phyloP scores from a whole-genome alignment of 2,888 invertebrate genomes.

The Sycophila texana region DNA sequence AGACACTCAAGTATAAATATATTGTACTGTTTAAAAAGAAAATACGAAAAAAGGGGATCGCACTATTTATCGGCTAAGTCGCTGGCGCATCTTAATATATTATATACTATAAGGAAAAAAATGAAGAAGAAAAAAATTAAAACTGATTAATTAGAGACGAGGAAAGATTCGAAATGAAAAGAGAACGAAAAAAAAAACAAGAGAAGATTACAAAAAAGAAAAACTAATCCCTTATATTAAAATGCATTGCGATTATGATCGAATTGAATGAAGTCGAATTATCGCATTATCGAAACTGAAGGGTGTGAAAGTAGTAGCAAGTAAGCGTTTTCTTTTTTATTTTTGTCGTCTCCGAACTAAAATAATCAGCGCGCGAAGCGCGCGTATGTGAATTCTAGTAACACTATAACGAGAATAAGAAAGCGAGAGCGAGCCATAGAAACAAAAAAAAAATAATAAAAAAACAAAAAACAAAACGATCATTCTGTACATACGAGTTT shows the following conservation, averaged over 20 bases:
- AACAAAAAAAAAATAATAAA: slow-evolving; percentile 52
- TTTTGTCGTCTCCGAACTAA: no score
- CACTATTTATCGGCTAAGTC: slow-evolving; percentile 49
- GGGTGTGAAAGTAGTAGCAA: no score
- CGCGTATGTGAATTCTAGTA: no score
- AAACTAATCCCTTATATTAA: no score
- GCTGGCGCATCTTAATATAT: slow-evolving; percentile 51
- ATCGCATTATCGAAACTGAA: no score
- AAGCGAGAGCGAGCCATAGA: slow-evolving; percentile 54
- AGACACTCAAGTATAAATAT: slow-evolving; percentile 42
- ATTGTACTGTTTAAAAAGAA: slow-evolving; percentile 45
- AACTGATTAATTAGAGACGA: slow-evolving; percentile 42
- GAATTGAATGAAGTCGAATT: no score
- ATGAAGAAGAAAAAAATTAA: slow-evolving; percentile 56
- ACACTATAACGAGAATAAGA: slow-evolving; percentile 56
- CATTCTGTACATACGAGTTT: slow-evolving; percentile 75
- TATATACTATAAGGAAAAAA: slow-evolving; percentile 43
- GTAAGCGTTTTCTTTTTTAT: no score
- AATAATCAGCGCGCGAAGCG: no score
- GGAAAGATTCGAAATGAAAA: slow-evolving; percentile 27
- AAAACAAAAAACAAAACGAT: slow-evolving; percentile 65
- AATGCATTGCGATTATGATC: no score
- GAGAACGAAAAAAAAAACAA: slow-evolving; percentile 25
- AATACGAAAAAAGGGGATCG: slow-evolving; percentile 44
- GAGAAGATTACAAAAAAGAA: slow-evolving; percentile 50